Percentiles rank a stretch among this genome's conserved stretches.
phyloP scores from a whole-genome alignment of 2,797 vertebrate genomes.

The Malacoraja senta region DNA sequence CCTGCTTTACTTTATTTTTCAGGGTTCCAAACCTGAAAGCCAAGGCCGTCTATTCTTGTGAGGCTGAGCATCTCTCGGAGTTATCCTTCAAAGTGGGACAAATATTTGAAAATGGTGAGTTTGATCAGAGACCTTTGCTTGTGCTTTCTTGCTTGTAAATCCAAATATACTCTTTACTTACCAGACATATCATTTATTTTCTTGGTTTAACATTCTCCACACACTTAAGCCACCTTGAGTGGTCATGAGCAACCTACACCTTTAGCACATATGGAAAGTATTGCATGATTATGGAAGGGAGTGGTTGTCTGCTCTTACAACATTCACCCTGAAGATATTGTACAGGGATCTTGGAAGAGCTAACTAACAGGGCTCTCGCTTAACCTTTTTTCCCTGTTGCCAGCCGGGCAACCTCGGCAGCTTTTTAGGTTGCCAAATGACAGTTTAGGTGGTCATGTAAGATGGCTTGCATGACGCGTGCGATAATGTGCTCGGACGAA shows the following conservation, averaged over 20 bases:
- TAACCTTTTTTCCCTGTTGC: too few relatives aligned
- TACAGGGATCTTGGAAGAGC: too few relatives aligned
- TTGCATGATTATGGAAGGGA: background rate
- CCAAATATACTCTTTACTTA: background rate
- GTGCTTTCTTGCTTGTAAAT: background rate
- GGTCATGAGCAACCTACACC: background rate
- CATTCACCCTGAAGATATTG: too few relatives aligned
- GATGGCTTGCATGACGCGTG: too few relatives aligned
- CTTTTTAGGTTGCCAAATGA: too few relatives aligned
- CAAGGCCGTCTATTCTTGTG: slow-evolving; percentile 86
- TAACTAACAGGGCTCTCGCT: too few relatives aligned
- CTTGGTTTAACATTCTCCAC: background rate
- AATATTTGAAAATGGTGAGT: slow-evolving; percentile 94
- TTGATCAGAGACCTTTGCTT: slow-evolving; percentile 47
- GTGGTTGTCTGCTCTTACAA: background rate
- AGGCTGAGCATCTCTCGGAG: slow-evolving; percentile 92
- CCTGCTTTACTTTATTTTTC: slow-evolving; percentile 59
- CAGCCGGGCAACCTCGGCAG: too few relatives aligned
- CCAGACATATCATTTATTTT: background rate
- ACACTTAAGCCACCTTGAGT: background rate
- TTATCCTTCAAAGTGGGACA: slow-evolving; percentile 91
- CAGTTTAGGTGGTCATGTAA: too few relatives aligned
- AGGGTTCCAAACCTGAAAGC: slow-evolving; percentile 76
- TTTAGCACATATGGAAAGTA: background rate
- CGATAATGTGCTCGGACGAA: too few relatives aligned